phyloP scores from a whole-genome alignment of 2,888 invertebrate species.

The Drosophila helvetica region DNA sequence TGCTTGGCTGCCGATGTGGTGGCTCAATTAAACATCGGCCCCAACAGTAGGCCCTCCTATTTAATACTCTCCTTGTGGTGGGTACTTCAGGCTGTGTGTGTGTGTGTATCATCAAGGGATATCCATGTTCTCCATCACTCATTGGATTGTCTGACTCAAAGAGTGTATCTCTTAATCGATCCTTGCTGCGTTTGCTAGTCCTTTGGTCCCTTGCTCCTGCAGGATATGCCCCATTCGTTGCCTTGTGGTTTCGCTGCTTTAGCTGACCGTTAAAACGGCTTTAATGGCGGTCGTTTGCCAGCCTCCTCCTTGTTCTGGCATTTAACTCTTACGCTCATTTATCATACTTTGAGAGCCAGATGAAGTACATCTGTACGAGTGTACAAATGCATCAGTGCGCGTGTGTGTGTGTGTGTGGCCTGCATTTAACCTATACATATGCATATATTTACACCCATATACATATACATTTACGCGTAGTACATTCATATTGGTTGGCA shows the following conservation, averaged over 20 bases:
- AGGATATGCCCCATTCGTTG: not conserved
- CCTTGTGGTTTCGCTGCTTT: conserved; percentile 13
- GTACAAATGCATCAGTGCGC: too few relatives aligned
- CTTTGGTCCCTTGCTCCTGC: not conserved
- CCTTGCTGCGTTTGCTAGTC: too few relatives aligned
- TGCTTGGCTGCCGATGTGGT: not conserved
- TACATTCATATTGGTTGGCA: conserved; percentile 35
- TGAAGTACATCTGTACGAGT: conserved; percentile 36
- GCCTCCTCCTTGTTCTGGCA: conserved; percentile 49
- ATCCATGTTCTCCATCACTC: too few relatives aligned
- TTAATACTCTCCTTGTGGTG: conserved; percentile 21
- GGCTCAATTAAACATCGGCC: conserved; percentile 57
- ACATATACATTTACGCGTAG: conserved; percentile 19
- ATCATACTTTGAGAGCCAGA: conserved; percentile 66
- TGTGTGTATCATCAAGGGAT: too few relatives aligned
- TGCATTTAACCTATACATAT: conserved; percentile 39
- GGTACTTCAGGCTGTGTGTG: not conserved
- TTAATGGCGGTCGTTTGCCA: conserved; percentile 71
- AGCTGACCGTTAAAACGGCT: conserved; percentile 68
- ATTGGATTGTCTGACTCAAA: too few relatives aligned
- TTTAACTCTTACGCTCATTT: conserved; percentile 76
- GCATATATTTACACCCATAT: conserved; percentile 22
- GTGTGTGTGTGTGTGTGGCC: conserved; percentile 10
- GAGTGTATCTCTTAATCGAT: too few relatives aligned
- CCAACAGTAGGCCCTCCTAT: conserved; percentile 14